Evolutionary conservation across 2,888 invertebrate species (phyloP), one percentile per base, ranked within the genome.

Genomic region (Sisyra nigra): DNA sequence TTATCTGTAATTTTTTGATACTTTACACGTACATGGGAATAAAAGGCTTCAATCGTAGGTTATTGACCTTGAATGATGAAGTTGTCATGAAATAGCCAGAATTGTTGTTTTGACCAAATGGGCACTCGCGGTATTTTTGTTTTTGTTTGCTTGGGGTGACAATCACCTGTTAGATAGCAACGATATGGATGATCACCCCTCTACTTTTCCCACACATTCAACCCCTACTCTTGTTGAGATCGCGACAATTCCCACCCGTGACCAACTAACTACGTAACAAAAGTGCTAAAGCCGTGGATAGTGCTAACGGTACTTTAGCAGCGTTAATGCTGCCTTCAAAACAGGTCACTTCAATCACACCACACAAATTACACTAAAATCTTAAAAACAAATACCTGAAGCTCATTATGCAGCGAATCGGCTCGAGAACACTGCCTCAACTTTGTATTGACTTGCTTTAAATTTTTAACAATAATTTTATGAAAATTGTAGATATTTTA

Each of bases 201-300:
- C 43, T 43, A 43, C 43, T 43, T 43, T 40, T 43, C 42, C 42
- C 42, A 35, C 35, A 24, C 24, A 42, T 35, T 34, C 43, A 43
- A 43, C 43, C 43, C 43, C 43, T 43, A 43, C 43, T 43, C 33
- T 34, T 41, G 33, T 24, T 41, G 34, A 41, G 34, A 41, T 41
- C 41, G 34, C 41, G 41, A 43, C 42, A 35, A 35, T 43, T 43
- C 43, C 43, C 43, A 43, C 43, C 43, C 43, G 43, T 38, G 36
- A 32, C 37, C 24, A 38, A 33, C 18, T 30, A 37, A 17, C 34
- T 34, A 34, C 34, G 34, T 37, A 29, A 43, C 37, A 24, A 40
- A 40, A 38, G 30, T 43, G 41, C 19, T 19, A 24, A 24, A 18
- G 38, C 34, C 11, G 13, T 34, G 15, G 34, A 33, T 17, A 34